phyloP scores from a whole-genome alignment of 1,140 invertebrate species.

The Drosophila kurseongensis region DNA sequence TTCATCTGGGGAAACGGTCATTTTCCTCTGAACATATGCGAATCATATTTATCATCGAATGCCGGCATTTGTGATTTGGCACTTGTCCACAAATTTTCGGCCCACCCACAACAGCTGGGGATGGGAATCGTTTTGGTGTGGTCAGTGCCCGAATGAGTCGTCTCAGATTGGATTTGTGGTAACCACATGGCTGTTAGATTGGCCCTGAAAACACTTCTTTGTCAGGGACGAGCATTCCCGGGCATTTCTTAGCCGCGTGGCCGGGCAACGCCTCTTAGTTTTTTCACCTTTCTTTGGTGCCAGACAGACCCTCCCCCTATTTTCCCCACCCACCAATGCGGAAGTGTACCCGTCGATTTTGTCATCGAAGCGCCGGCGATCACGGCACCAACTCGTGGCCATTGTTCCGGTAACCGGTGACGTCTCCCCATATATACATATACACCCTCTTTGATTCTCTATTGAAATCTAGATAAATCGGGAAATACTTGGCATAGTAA shows the following conservation, averaged over 20 bases:
- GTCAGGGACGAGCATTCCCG: conserved; percentile 37
- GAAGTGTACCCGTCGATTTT: conserved; percentile 22
- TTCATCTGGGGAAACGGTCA: background rate
- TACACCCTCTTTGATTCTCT: conserved; percentile 7
- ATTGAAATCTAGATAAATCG: conserved; percentile 28
- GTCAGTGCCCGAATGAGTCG: conserved; percentile 47
- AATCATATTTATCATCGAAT: conserved; percentile 28
- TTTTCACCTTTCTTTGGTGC: background rate
- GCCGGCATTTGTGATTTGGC: conserved; percentile 60
- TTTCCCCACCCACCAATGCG: conserved; percentile 18
- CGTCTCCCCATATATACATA: conserved; percentile 20
- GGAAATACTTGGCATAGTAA: conserved; percentile 41
- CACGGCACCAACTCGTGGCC: conserved; percentile 58
- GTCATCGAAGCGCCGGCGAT: conserved; percentile 39
- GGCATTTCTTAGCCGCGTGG: conserved; percentile 21
- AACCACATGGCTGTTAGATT: conserved; percentile 31
- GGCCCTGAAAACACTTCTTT: conserved; percentile 41
- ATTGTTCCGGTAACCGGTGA: conserved; percentile 65
- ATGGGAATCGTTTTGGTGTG: conserved; percentile 64
- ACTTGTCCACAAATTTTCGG: conserved; percentile 39
- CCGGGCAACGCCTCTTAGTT: conserved; percentile 33
- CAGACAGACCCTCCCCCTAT: conserved; percentile 16
- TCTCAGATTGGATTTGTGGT: conserved; percentile 31
- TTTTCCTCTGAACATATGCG: conserved; percentile 12
- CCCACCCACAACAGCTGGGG: conserved; percentile 57